Base-by-base conservation (phyloP, 2,113 vertebrate genomes). In the Salvelinus fontinalis region DNA sequence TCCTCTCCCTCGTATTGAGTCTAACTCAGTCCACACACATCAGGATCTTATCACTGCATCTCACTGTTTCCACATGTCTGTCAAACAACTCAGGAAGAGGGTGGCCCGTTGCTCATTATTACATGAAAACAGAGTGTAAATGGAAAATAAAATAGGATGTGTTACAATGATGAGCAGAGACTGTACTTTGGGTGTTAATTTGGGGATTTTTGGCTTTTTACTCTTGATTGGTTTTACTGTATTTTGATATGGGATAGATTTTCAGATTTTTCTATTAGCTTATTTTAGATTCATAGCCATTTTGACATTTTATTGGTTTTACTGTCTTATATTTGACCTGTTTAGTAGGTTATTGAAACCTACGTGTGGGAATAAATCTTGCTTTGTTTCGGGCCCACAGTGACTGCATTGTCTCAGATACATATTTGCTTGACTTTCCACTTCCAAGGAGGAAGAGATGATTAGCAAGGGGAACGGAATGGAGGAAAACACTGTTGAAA, bases 401-500 rank as follows among this genome's bases (percentile, higher is more conserved):
- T 90, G 93, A 94, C 88, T 87, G 81, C 79, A 87, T 93, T 94
- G 91, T 94, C 85, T 86, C 26, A 26, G 81, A 31, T 67, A 54
- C 78, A 76, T 88, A 87, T 3, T 48, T 59, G 72, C 70, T 88
- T 85, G 82, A 87, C 85, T 88, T 87, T 93, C 87, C 92, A 91
- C 91, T 89, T 79, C 71, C 79, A 70, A 77, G 83, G 74, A 77
- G 84, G 83, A 64, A 77, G 73, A 65, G 27, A 73, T 57, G 79
- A 81, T 87, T 81, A 90, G 83, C 79, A 81, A 85, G 73, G 78
- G 79, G 83, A 83, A 86, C 82, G 87, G 87, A 86, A 81, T 27
- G 3, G 2, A 71, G 69, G 83, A 89, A 89, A 75, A 87, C 78
- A 80, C 79, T 71, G 51, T 84, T 90, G 89, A 89, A 92, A 87